Conservation (phyloP, 2,113 vertebrate species). For the Sapajus apella region DNA sequence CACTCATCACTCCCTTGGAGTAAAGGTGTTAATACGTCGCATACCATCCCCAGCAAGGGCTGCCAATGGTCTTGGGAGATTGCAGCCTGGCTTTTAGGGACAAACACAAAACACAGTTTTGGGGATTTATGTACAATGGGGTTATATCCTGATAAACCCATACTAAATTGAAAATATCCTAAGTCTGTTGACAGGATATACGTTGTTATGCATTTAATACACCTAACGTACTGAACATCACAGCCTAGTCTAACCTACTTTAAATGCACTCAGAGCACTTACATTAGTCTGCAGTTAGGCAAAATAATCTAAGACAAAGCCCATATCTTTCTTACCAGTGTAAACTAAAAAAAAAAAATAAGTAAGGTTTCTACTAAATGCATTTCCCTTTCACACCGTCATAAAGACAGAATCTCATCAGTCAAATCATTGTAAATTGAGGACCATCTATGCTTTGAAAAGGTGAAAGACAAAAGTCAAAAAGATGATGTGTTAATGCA, state of each 20-base stretch:
- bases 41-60: too few species aligned
- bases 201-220: neutral
- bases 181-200: too few species aligned
- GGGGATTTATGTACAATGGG: neutral
- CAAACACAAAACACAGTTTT: too few species aligned
- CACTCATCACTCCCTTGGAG: neutral
- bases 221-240: neutral
- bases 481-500: neutral
- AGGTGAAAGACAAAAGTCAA: neutral
- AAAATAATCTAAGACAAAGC: neutral
- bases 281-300: neutral
- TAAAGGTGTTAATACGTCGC: neutral
- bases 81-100: neutral
- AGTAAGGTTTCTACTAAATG: neutral
- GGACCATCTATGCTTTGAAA: neutral
- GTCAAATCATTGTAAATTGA: neutral
- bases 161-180: neutral
- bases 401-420: neutral
- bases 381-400: neutral
- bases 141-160: neutral
- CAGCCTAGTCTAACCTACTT: neutral
- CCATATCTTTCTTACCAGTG: neutral
- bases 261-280: neutral
- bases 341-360: too few species aligned
- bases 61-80: too few species aligned